Evolutionary conservation across 2,113 vertebrate genomes (phyloP), one percentile per base, ranked within the genome.

Genomic region (Phycodurus eques): DNA sequence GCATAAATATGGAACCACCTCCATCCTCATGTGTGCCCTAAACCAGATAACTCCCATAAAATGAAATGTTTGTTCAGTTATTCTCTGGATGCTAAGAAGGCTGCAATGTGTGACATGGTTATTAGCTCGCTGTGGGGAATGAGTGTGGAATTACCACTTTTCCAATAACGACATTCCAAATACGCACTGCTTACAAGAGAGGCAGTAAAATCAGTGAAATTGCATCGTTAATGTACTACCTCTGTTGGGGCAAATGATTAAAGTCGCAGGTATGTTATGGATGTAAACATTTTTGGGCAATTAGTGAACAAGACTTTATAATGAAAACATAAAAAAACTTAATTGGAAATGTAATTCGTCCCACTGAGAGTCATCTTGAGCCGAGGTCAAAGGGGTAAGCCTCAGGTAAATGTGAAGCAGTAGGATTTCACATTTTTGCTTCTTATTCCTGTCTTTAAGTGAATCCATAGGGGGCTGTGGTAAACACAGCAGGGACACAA

Each of bases 361-460:
- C 72, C 69, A 77, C 76, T 73, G 76, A 74, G 76, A 80, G 68
- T 54, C 81, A 71, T 78, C 80, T 79, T 71, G 81, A 68, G 79
- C 8, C 12, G 69, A 80, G 90, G 86, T 89, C 83, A 91, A 86
- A 84, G 85, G 86, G 85, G 65, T 89, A 91, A 92, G 87, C 88
- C 84, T 90, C 80, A 87, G 89, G 89, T 92, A 91, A 90, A 91
- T 89, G 80, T 27, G 71, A 88, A 78, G 78, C 83, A 79, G 71
- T 83, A 72, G 87, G 85, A 73, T 82, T 68, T 82, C 51, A 65
- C 79, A 61, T 82, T 72, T 72, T 80, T 77, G 83, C 80, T 83
- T 88, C 83, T 88, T 88, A 85, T 83, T 84, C 80, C 80, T 78
- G 71, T 82, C 83, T 83, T 88, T 85, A 82, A 82, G 71, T 73